phyloP scores from a whole-genome alignment of 2,888 invertebrate species.

The Sylvicola cinctus region DNA sequence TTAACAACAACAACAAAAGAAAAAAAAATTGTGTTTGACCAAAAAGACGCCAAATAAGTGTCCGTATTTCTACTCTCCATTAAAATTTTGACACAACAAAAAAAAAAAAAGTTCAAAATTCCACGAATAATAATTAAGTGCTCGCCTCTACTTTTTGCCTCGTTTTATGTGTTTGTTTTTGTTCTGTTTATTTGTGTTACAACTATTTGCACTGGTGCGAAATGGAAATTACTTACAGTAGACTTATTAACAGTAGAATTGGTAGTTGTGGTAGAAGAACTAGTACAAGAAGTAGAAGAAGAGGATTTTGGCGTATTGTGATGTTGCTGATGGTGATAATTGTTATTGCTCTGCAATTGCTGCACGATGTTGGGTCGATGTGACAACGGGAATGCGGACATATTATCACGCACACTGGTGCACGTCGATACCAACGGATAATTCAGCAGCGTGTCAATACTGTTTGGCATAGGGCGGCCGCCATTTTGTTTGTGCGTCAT shows the following conservation, averaged over 20 bases:
- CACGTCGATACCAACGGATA: slow-evolving; percentile 26
- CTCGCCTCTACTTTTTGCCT: no score
- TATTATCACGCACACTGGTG: slow-evolving; percentile 23
- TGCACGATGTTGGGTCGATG: slow-evolving; percentile 25
- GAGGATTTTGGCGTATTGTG: slow-evolving; percentile 9
- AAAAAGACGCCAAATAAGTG: neutral
- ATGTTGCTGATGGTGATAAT: slow-evolving; percentile 3
- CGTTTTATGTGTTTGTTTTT: neutral
- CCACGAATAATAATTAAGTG: neutral
- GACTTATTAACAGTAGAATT: slow-evolving; percentile 9
- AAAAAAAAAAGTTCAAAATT: slow-evolving; percentile 2
- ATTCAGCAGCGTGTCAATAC: slow-evolving; percentile 21
- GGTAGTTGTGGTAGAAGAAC: slow-evolving; percentile 5
- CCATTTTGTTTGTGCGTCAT: slow-evolving; percentile 9
- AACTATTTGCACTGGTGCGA: slow-evolving; percentile 2
- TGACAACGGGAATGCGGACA: slow-evolving; percentile 23
- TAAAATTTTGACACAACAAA: no score
- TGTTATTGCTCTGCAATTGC: slow-evolving; percentile 15
- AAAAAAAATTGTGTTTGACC: slow-evolving; percentile 5
- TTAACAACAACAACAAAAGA: slow-evolving; percentile 2
- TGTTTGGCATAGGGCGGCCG: slow-evolving; percentile 19
- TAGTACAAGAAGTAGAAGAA: slow-evolving; percentile 11
- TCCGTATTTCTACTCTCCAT: no score
- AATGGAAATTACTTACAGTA: slow-evolving; percentile 20
- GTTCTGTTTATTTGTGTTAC: neutral